phyloP scores from a whole-genome alignment of 2,888 invertebrate species.

The Gymnocheta viridis region DNA sequence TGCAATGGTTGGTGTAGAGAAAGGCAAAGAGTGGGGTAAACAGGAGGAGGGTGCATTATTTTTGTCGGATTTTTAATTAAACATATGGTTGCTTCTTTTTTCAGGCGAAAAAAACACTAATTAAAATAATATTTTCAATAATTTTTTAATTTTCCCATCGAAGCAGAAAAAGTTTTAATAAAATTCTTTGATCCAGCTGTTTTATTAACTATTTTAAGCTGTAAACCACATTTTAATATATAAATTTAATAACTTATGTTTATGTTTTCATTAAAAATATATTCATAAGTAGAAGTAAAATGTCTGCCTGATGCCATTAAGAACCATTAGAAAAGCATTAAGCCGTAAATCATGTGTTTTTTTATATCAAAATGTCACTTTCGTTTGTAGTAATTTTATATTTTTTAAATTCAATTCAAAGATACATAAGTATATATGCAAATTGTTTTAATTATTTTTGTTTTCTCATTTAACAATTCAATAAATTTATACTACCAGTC shows the following conservation, averaged over 20 bases:
- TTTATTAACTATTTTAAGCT: conserved; percentile 10
- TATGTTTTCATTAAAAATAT: conserved; percentile 6
- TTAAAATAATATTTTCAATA: not conserved
- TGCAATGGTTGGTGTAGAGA: no score
- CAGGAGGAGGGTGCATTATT: no score
- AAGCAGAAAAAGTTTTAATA: not conserved
- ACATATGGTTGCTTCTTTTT: no score
- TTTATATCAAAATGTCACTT: conserved; percentile 43
- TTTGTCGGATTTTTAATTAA: no score
- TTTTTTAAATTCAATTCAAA: not conserved
- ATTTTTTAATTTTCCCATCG: not conserved
- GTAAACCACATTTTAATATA: not conserved
- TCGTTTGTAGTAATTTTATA: conserved; percentile 9
- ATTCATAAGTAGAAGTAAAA: not conserved
- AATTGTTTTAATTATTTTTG: conserved; percentile 39
- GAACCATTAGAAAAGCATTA: conserved; percentile 41
- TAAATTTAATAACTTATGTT: conserved; percentile 4
- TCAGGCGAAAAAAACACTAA: not conserved
- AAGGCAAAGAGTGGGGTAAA: no score
- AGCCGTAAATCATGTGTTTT: conserved; percentile 42
- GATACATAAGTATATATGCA: conserved; percentile 49
- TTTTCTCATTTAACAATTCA: conserved; percentile 30
- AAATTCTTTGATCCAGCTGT: not conserved
- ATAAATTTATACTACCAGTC: conserved; percentile 21
- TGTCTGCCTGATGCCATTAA: not conserved